Evolutionary conservation across 2,797 vertebrate species (phyloP).

Genomic region (Myripristis jacobus): DNA sequence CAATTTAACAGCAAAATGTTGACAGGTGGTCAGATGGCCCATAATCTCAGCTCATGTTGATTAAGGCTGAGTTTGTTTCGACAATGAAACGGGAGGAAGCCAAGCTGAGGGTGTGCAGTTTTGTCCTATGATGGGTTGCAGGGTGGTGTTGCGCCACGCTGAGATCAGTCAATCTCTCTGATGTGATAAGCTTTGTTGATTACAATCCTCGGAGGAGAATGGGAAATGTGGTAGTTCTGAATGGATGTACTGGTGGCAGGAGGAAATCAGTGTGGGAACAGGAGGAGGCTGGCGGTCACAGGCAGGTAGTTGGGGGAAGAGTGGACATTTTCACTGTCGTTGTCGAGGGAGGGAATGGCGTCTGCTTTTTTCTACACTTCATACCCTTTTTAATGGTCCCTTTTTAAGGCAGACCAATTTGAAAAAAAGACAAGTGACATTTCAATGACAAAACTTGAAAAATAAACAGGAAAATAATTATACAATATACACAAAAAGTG

Average conservation of each 20-base stretch:
- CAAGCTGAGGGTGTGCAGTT: conserved; percentile 48
- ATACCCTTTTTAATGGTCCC: conserved; percentile 87
- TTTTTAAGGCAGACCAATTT: conserved; percentile 86
- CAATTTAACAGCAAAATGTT: conserved; percentile 30
- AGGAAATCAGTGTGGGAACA: conserved; percentile 34
- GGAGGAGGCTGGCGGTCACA: conserved; percentile 17
- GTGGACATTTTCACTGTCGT: conserved; percentile 72
- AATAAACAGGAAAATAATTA: conserved; percentile 78
- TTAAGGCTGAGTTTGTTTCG: conserved; percentile 48
- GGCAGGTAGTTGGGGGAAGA: conserved; percentile 27
- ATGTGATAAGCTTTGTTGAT: conserved; percentile 44
- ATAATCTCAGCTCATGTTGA: conserved; percentile 21
- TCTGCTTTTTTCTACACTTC: conserved; percentile 76
- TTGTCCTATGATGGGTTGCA: conserved; percentile 12
- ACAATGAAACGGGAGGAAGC: conserved; percentile 42
- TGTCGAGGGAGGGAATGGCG: conserved; percentile 63
- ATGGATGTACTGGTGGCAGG: conserved; percentile 35
- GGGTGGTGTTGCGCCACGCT: conserved; percentile 17
- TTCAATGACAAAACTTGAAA: conserved; percentile 65
- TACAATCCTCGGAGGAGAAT: conserved; percentile 53
- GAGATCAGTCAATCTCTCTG: conserved; percentile 56
- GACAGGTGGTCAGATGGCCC: conserved; percentile 28
- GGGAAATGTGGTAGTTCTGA: conserved; percentile 34
- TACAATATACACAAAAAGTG: conserved; percentile 83
- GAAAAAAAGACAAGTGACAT: conserved; percentile 72